A percentile compares a stretch with the other conserved stretches of the same genome.
phyloP scores from a whole-genome alignment of 2,797 vertebrate species.

The Acropternis orthonyx region DNA sequence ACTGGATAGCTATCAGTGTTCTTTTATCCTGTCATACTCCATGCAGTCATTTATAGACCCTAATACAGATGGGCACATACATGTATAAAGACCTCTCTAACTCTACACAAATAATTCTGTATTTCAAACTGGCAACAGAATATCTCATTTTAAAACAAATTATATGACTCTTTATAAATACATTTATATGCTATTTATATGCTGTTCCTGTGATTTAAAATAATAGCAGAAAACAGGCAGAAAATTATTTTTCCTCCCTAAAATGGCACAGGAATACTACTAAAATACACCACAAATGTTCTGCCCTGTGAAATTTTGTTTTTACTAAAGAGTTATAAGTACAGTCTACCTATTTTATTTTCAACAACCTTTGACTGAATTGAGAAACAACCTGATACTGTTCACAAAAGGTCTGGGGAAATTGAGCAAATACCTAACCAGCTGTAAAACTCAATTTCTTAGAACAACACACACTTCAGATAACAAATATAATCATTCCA shows the following conservation, averaged over 20 bases:
- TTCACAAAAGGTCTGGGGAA: neutral
- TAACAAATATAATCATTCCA: neutral
- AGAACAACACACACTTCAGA: neutral
- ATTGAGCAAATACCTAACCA: neutral
- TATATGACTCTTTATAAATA: neutral
- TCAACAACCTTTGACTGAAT: neutral
- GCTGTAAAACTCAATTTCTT: neutral
- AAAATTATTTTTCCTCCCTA: neutral
- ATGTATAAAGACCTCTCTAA: neutral
- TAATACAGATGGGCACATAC: neutral
- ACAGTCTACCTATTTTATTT: neutral
- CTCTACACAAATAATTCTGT: neutral
- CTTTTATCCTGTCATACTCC: neutral
- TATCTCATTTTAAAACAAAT: neutral
- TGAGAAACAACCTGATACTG: neutral
- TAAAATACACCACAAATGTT: neutral
- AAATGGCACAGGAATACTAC: neutral
- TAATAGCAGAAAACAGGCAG: neutral
- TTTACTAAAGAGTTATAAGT: neutral
- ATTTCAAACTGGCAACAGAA: neutral
- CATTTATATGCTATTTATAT: neutral
- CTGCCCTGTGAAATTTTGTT: neutral
- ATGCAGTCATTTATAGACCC: neutral
- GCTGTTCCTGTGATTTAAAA: neutral
- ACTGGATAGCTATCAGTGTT: neutral